phyloP scores from a whole-genome alignment of 2,888 invertebrate genomes.

The Hymenopus coronatus region DNA sequence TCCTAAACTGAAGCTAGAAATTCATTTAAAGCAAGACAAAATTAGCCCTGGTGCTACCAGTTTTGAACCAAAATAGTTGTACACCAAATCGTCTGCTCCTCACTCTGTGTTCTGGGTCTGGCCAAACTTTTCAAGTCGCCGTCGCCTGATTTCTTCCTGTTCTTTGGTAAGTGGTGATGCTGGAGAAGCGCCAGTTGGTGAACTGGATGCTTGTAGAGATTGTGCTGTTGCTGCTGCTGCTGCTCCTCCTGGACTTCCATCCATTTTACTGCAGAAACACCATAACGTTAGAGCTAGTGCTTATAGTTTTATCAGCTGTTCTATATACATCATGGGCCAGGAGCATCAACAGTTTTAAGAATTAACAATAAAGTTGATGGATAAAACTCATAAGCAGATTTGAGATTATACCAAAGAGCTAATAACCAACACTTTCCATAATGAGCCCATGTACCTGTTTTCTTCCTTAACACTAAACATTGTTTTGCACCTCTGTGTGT shows the following conservation, averaged over 20 bases:
- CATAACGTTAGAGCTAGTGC: no score
- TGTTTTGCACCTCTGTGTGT: no score
- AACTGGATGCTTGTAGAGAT: not conserved
- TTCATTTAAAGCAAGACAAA: not conserved
- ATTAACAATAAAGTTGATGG: no score
- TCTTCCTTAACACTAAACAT: no score
- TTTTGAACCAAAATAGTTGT: not conserved
- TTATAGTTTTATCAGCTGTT: no score
- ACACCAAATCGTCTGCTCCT: not conserved
- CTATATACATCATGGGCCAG: no score
- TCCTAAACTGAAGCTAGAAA: not conserved
- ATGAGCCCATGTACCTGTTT: no score
- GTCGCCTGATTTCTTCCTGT: slow-evolving; percentile 60
- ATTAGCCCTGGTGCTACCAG: not conserved
- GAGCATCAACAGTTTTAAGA: no score
- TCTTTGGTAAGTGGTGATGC: slow-evolving; percentile 59
- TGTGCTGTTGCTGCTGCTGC: not conserved
- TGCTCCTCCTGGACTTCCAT: slow-evolving; percentile 3
- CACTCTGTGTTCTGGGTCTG: slow-evolving; percentile 11
- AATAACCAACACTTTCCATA: no score
- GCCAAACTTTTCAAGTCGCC: slow-evolving; percentile 71
- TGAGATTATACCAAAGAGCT: no score
- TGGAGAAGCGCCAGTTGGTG: not conserved
- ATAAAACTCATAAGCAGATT: no score
- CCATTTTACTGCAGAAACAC: not conserved